Evolutionary conservation across 53 echinoderm and acorn worm genomes (phyloP).

Genomic region (Crossaster papposus): DNA sequence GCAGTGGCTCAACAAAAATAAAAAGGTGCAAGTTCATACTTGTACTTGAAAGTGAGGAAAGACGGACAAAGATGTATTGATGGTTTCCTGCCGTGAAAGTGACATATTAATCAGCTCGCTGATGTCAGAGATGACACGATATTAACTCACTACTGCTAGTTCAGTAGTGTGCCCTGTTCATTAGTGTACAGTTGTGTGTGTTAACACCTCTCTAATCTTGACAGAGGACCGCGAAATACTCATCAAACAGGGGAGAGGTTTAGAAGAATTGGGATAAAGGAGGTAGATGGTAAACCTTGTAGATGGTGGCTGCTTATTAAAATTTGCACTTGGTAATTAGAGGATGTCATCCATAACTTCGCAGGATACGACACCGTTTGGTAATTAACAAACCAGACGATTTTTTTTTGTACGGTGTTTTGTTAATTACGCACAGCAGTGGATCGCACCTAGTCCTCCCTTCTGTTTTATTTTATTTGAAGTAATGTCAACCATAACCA

Average conservation of each 20-base stretch:
- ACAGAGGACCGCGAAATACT: constrained; percentile 8
- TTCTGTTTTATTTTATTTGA: too few relatives aligned
- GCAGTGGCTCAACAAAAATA: not conserved
- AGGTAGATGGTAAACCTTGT: not conserved
- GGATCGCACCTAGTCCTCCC: too few relatives aligned
- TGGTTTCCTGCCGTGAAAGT: constrained; percentile 12
- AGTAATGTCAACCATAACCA: too few relatives aligned
- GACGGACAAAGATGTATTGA: constrained; percentile 3
- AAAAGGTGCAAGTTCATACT: too few relatives aligned
- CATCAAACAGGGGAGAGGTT: too few relatives aligned
- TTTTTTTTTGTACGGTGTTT: too few relatives aligned
- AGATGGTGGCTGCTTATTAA: constrained; percentile 26
- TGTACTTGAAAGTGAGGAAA: not conserved
- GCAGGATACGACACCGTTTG: not conserved
- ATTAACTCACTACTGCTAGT: constrained; percentile 27
- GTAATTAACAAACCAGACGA: not conserved
- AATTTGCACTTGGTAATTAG: constrained; percentile 19
- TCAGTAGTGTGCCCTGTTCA: not conserved
- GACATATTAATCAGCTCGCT: constrained; percentile 42
- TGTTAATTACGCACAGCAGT: too few relatives aligned
- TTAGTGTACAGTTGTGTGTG: constrained; percentile 17
- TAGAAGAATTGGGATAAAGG: not conserved
- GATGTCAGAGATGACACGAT: constrained; percentile 18
- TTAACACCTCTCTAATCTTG: constrained; percentile 51
- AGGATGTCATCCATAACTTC: constrained; percentile 22